Percentiles rank a stretch among this genome's conserved stretches.
Conservation (phyloP, 2,797 vertebrate genomes). For the Gobionotothen gibberifrons region DNA sequence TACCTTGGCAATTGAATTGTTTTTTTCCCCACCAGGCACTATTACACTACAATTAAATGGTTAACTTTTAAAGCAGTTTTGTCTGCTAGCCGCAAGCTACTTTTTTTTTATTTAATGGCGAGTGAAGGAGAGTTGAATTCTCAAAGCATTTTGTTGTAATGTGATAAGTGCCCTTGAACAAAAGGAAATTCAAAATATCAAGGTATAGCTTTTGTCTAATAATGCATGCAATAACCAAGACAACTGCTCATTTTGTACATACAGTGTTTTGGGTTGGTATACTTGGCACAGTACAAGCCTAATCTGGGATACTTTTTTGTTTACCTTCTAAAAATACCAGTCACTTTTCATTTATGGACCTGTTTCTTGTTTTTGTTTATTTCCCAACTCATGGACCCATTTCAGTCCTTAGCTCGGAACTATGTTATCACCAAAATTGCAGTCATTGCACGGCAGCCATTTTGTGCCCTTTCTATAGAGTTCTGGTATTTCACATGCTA, state of each 20-base stretch:
- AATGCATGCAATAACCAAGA: conserved; percentile 82
- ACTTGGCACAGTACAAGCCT: conserved; percentile 64
- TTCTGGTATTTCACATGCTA: conserved; percentile 6
- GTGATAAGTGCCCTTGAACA: conserved; percentile 65
- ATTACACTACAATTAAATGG: conserved; percentile 38
- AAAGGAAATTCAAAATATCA: conserved; percentile 57
- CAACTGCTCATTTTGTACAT: conserved; percentile 82
- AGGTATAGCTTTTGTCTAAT: conserved; percentile 66
- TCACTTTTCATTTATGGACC: conserved; percentile 32
- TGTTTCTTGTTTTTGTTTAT: conserved; percentile 27
- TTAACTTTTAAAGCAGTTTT: conserved; percentile 3
- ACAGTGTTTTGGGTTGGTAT: conserved; percentile 68
- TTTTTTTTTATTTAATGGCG: conserved; percentile 11
- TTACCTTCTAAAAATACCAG: conserved; percentile 46
- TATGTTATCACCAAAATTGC: neutral
- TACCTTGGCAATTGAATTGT: conserved; percentile 33
- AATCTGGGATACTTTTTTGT: conserved; percentile 51
- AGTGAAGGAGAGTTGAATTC: conserved; percentile 28
- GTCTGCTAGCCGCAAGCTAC: conserved; percentile 28
- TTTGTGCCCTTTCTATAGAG: conserved; percentile 26
- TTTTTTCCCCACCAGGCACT: conserved; percentile 53
- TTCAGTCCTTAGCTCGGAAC: conserved; percentile 2
- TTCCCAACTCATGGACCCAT: conserved; percentile 11
- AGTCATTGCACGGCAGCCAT: neutral
- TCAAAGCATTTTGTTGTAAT: conserved; percentile 37